These are phyloP conservation scores for Troides helena DNA, from an alignment of 2,888 invertebrate species.

Conservation along the genomic window DNA sequence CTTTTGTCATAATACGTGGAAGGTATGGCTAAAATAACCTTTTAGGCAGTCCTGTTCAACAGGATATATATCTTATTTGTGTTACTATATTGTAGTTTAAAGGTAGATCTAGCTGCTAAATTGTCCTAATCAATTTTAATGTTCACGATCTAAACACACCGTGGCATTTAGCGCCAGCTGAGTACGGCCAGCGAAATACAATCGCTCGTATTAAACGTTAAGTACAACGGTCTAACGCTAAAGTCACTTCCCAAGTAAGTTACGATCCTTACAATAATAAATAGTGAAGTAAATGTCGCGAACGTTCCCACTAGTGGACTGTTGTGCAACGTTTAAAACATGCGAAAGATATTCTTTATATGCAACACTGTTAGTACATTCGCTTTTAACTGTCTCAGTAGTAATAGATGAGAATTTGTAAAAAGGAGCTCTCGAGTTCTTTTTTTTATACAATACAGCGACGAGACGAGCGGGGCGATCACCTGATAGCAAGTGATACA, in stretches of 20 bases:
- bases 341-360: too few relatives aligned
- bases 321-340: background rate
- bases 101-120: background rate
- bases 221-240: background rate
- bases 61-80: too few relatives aligned
- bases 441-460: too few relatives aligned
- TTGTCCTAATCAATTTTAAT: background rate
- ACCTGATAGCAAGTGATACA: too few relatives aligned
- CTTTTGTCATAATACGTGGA: too few relatives aligned
- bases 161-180: conserved; percentile 5
- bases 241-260: conserved; percentile 7
- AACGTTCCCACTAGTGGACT: conserved; percentile 1
- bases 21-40: too few relatives aligned
- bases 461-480: too few relatives aligned
- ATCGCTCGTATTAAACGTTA: conserved; percentile 8
- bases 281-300: conserved; percentile 10
- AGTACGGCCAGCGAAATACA: background rate
- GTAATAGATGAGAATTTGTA: too few relatives aligned
- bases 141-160: background rate
- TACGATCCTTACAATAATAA: conserved; percentile 11
- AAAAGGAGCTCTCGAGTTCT: too few relatives aligned
- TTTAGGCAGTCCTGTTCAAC: too few relatives aligned
- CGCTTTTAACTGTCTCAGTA: too few relatives aligned
- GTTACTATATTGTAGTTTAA: background rate
- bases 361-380: too few relatives aligned